phyloP scores from a whole-genome alignment of 1,140 invertebrate genomes.

The Heterodera schachtii region DNA sequence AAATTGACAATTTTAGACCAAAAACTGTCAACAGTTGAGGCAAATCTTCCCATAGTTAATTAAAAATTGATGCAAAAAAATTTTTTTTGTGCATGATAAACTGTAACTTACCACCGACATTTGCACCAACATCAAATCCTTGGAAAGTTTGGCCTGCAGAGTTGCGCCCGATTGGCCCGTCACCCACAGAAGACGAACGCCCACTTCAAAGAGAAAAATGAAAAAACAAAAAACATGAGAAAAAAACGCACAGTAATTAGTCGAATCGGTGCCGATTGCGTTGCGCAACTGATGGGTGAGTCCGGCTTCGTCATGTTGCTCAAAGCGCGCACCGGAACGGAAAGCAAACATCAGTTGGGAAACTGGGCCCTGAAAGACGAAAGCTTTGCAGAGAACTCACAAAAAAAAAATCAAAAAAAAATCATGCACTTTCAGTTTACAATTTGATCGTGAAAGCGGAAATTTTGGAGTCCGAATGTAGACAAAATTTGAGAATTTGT shows the following conservation, averaged over 20 bases:
- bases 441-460: no score
- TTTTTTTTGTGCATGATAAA: no score
- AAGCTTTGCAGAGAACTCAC: no score
- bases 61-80: no score
- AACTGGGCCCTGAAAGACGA: conserved; percentile 44
- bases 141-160: conserved; percentile 42
- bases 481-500: no score
- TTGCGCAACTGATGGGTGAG: conserved; percentile 60
- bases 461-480: no score
- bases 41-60: no score
- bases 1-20: no score
- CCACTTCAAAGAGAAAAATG: conserved; percentile 23
- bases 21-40: no score
- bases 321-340: conserved; percentile 59
- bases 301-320: conserved; percentile 58
- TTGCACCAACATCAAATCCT: conserved; percentile 54
- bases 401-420: no score
- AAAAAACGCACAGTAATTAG: conserved; percentile 37
- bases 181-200: conserved; percentile 61
- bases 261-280: conserved; percentile 55
- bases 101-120: conserved; percentile 52
- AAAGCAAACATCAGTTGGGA: conserved; percentile 61
- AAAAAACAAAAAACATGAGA: no score
- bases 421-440: no score
- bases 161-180: conserved; percentile 46